Evolutionary conservation across 2,888 invertebrate genomes (phyloP).

Genomic region (Euclidia mi): DNA sequence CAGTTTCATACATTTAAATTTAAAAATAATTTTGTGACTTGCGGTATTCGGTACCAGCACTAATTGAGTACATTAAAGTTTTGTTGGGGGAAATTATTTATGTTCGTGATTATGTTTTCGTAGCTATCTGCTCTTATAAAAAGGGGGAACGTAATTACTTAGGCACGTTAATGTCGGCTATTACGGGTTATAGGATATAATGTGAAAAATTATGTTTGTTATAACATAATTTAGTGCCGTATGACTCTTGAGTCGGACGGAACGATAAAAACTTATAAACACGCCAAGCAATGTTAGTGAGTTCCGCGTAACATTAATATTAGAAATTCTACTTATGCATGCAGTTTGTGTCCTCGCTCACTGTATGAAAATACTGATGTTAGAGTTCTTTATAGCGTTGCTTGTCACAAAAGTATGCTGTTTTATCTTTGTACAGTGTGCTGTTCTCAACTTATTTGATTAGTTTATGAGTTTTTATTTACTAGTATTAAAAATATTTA

Average conservation of each 20-base stretch:
- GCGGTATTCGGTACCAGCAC: constrained; percentile 55
- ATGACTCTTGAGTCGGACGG: constrained; percentile 40
- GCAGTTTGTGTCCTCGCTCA: constrained; percentile 18
- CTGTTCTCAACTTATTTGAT: too few relatives aligned
- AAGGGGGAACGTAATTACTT: constrained; percentile 56
- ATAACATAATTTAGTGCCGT: constrained; percentile 43
- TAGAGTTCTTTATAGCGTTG: constrained; percentile 20
- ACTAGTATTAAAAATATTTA: too few relatives aligned
- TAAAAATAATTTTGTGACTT: constrained; percentile 69
- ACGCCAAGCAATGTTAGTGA: neutral
- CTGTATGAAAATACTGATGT: constrained; percentile 13
- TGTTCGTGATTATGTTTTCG: constrained; percentile 59
- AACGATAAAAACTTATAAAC: constrained; percentile 14
- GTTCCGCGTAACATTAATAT: constrained; percentile 4
- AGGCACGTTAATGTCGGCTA: constrained; percentile 50
- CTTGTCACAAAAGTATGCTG: neutral
- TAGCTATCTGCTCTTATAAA: constrained; percentile 55
- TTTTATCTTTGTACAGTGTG: too few relatives aligned
- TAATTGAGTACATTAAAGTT: constrained; percentile 74
- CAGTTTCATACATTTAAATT: constrained; percentile 68
- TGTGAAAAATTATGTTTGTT: constrained; percentile 54
- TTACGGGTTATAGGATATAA: constrained; percentile 52
- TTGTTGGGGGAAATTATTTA: constrained; percentile 62
- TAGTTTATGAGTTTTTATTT: too few relatives aligned
- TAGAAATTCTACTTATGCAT: constrained; percentile 19